These are phyloP conservation scores for Strigamia crassipes DNA, from an alignment of 2,888 invertebrate species.

Conservation along the genomic window DNA sequence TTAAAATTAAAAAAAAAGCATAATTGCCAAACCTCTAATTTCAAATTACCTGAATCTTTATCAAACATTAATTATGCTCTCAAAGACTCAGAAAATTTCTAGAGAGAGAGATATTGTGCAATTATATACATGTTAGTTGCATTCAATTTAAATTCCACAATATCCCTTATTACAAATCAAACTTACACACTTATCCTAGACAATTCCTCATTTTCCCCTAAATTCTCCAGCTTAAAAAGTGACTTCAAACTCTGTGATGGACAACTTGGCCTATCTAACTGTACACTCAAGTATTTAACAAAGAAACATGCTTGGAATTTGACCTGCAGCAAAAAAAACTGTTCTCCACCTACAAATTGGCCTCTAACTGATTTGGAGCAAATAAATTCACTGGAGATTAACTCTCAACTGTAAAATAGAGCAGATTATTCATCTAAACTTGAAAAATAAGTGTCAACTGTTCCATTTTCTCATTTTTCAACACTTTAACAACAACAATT, in stretches of 20 bases:
- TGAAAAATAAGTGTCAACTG: background rate
- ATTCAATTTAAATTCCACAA: too few relatives aligned
- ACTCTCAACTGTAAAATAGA: conserved; percentile 21
- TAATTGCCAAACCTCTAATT: too few relatives aligned
- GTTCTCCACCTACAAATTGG: conserved; percentile 19
- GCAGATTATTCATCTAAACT: background rate
- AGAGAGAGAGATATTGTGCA: too few relatives aligned
- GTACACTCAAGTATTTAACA: conserved; percentile 14
- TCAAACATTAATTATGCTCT: too few relatives aligned
- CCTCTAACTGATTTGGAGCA: conserved; percentile 21
- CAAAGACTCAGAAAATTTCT: too few relatives aligned
- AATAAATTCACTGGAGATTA: conserved; percentile 16
- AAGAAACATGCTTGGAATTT: conserved; percentile 4
- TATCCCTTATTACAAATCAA: background rate
- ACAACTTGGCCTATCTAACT: background rate
- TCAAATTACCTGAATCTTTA: too few relatives aligned
- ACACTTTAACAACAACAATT: background rate
- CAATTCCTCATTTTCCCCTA: background rate
- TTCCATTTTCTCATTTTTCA: background rate
- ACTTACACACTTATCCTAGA: background rate
- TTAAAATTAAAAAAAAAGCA: too few relatives aligned
- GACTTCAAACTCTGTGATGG: background rate
- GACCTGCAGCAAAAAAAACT: conserved; percentile 7
- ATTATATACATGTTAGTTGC: too few relatives aligned
- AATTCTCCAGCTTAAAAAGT: background rate